Evolutionary conservation across 2,797 vertebrate genomes (phyloP).

Genomic region (Aulostomus chinensis): DNA sequence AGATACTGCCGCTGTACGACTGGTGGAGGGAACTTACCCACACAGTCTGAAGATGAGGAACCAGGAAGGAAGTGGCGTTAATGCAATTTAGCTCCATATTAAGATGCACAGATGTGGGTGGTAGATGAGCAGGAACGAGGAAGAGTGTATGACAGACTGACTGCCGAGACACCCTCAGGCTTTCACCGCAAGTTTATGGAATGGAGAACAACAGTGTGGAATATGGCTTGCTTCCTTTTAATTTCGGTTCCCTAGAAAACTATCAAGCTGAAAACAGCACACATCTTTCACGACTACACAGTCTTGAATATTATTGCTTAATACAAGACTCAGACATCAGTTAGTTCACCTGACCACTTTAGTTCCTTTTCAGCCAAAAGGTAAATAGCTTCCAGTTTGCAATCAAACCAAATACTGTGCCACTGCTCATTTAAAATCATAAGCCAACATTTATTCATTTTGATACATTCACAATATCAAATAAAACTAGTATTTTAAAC

Average conservation of each 20-base stretch:
- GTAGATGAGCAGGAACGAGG: constrained; percentile 9
- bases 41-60: constrained; percentile 38
- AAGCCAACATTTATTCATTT: too few species aligned
- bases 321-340: too few species aligned
- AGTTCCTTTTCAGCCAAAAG: too few species aligned
- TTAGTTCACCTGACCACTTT: too few species aligned
- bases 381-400: too few species aligned
- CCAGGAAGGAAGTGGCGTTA: constrained; percentile 18
- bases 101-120: constrained; percentile 2
- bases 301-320: too few species aligned
- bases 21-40: constrained; percentile 29
- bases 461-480: too few species aligned
- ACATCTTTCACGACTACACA: background rate
- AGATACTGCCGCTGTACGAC: constrained; percentile 39
- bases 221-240: background rate
- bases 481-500: too few species aligned
- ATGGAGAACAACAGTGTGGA: background rate
- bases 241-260: background rate
- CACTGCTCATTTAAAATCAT: too few species aligned
- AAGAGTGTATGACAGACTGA: background rate
- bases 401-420: too few species aligned
- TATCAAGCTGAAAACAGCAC: background rate
- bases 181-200: constrained; percentile 1
- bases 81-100: constrained; percentile 21
- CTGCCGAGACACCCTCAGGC: background rate